These are phyloP conservation scores for Silurus aristotelis DNA, from an alignment of 2,797 vertebrate genomes.

Conservation along the genomic window DNA sequence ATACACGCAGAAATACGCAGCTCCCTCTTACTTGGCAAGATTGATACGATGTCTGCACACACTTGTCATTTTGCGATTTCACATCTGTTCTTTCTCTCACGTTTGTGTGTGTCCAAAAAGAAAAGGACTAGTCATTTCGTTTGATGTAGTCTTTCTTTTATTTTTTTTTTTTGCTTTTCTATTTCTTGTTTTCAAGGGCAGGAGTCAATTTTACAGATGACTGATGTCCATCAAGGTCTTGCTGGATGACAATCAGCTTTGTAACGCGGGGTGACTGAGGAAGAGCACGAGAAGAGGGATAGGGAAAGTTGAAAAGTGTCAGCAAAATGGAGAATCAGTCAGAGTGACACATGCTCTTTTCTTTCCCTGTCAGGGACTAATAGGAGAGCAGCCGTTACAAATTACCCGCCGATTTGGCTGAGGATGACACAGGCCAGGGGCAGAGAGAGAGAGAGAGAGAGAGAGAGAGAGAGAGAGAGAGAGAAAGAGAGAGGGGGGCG, in stretches of 20 bases:
- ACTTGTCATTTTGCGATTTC: conserved; percentile 51
- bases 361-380: conserved; percentile 72
- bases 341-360: conserved; percentile 66
- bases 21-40: conserved; percentile 4
- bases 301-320: conserved; percentile 59
- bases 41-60: conserved; percentile 17
- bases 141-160: conserved; percentile 42
- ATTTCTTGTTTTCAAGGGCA: conserved; percentile 59
- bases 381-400: conserved; percentile 72
- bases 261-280: conserved; percentile 55
- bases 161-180: conserved; percentile 67
- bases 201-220: conserved; percentile 80
- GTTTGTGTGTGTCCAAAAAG: conserved; percentile 34
- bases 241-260: conserved; percentile 69
- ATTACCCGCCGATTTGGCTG: conserved; percentile 70
- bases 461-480: conserved; percentile 46
- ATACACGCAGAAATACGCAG: not conserved
- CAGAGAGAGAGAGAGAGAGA: conserved; percentile 48
- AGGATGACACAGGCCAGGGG: conserved; percentile 60
- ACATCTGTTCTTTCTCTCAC: conserved; percentile 52
- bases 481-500: not conserved
- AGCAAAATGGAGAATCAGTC: conserved; percentile 69
- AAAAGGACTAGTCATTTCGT: conserved; percentile 61
- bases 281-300: conserved; percentile 28
- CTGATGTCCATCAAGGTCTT: conserved; percentile 72